Conservation (phyloP, 92 coral and sea anemone species). For the Zoanthus solanderi region DNA sequence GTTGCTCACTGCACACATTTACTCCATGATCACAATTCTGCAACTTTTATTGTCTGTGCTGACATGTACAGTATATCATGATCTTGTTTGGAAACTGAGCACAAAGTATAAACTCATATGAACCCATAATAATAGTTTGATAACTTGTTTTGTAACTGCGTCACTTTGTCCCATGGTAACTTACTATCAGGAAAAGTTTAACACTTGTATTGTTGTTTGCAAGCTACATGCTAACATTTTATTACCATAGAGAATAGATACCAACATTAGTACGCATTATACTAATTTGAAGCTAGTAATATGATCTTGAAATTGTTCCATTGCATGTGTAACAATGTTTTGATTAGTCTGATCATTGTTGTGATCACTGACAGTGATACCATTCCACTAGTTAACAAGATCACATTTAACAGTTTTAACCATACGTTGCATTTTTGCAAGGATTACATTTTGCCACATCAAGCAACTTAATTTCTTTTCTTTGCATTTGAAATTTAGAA, state of each 20-base stretch:
- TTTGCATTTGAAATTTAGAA: background rate
- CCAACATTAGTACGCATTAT: background rate
- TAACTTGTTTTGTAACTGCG: background rate
- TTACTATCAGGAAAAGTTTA: background rate
- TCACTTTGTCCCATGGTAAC: background rate
- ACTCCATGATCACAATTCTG: conserved; percentile 23
- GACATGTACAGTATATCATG: conserved; percentile 19
- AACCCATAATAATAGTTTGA: background rate
- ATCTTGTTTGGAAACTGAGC: conserved; percentile 25
- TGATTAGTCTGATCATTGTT: background rate
- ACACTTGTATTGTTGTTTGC: background rate
- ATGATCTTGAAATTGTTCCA: background rate
- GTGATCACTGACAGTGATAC: background rate
- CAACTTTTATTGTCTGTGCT: conserved; percentile 20
- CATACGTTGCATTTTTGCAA: background rate
- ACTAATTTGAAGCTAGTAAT: background rate
- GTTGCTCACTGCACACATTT: conserved; percentile 13
- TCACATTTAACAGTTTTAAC: background rate
- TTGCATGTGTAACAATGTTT: background rate
- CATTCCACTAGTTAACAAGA: background rate
- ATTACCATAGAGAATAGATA: background rate
- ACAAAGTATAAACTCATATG: background rate
- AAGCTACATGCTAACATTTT: background rate
- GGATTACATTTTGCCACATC: too few relatives aligned
- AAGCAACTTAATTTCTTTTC: too few relatives aligned